Conservation (phyloP, 2,113 vertebrate genomes). For the Jaculus jaculus region DNA sequence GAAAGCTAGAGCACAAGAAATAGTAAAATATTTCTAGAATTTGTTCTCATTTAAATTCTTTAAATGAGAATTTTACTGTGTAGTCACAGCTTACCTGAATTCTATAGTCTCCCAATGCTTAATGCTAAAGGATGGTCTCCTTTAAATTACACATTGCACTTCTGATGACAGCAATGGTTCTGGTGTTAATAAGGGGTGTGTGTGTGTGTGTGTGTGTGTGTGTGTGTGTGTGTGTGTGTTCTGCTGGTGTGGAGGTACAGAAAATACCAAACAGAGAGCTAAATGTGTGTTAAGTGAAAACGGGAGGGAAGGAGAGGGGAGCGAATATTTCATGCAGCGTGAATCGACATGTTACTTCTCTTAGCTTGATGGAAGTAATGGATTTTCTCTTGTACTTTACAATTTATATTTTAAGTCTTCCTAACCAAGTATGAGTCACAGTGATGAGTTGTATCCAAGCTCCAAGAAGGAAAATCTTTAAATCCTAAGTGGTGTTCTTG, state of each 20-base stretch:
- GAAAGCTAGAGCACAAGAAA: not conserved
- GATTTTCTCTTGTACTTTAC: not conserved
- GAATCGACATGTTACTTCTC: not conserved
- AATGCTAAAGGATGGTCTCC: not conserved
- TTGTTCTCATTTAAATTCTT: not conserved
- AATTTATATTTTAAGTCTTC: not conserved
- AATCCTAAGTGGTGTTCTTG: not conserved
- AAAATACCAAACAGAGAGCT: not conserved
- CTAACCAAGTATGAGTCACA: not conserved
- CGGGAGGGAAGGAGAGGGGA: no score
- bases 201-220: no score
- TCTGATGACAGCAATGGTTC: not conserved
- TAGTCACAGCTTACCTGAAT: not conserved
- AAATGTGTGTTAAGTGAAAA: rapidly evolving
- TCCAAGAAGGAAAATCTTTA: slow-evolving; percentile 29
- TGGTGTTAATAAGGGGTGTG: not conserved
- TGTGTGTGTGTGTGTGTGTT: no score
- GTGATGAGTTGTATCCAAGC: slow-evolving; percentile 39
- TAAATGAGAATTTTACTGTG: not conserved
- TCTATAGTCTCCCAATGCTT: not conserved
- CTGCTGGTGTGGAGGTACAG: not conserved
- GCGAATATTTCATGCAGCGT: rapidly evolving
- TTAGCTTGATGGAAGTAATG: not conserved
- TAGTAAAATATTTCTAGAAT: not conserved
- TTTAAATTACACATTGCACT: not conserved